Base-by-base conservation (phyloP, 30 jellyfish, hydroid and myxozoan genomes). In the Clytia hemisphaerica region DNA sequence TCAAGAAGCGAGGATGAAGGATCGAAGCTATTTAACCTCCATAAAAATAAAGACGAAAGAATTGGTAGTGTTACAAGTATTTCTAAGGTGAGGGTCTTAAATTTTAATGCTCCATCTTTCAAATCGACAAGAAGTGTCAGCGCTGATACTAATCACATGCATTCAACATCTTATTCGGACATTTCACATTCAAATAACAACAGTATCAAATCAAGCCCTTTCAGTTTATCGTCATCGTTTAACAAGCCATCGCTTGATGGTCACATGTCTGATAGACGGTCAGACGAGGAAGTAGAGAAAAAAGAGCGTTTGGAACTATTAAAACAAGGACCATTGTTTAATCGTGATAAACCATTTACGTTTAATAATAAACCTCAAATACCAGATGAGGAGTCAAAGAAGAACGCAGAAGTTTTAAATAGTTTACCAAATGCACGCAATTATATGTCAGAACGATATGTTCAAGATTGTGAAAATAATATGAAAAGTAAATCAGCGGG, bases 241-340 rank as follows among this genome's bases (percentile, higher is more conserved):
- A n/a, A n/a, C n/a, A n/a, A n/a, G n/a, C n/a, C n/a, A n/a, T n/a
- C n/a, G n/a, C n/a, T n/a, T n/a, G n/a, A n/a, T n/a, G n/a, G n/a
- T n/a, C n/a, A n/a, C n/a, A n/a, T n/a, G n/a, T n/a, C n/a, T n/a
- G n/a, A 37, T n/a, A 83, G 88, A 14, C 71, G 64, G 46, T 86
- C 96, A 19, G 96, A 86, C 60, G 96, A 88, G 14, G 96, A 86
- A 63, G 93, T 78, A 32, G 96, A 86, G 35, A 60, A 64, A 21
- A 77, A 87, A 35, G 73, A 91, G 36, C 77, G 96, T 37, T 37
- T 86, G 40, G 93, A 86, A 42, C 72, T n/a, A n/a, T n/a, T n/a
- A n/a, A 80, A 81, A 71, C 53, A 75, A 9, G 55, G 84, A 0
- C n/a, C n/a, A n/a, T 21, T 72, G 15, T 45, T 61, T 50, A 36